phyloP scores from a whole-genome alignment of 1,140 invertebrate genomes.

The Panagrolaimus sp. region DNA sequence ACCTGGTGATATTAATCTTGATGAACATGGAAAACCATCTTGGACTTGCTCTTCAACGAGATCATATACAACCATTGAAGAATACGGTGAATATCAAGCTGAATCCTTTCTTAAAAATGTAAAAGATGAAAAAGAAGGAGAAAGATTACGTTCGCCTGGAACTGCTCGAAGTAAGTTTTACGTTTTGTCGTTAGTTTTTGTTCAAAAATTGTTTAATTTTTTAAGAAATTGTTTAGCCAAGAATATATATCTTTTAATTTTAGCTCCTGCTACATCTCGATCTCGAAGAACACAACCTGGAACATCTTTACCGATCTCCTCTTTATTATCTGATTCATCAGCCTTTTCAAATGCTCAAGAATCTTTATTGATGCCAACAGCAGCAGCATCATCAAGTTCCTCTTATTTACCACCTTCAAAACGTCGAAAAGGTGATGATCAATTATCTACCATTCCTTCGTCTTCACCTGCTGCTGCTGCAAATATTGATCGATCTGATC shows the following conservation, averaged over 20 bases:
- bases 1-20: conserved; percentile 75
- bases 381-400: neutral
- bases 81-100: conserved; percentile 94
- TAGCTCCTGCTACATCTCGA: neutral
- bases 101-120: conserved; percentile 93
- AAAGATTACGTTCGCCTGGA: conserved; percentile 43
- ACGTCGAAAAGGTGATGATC: neutral
- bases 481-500: neutral
- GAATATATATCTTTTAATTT: no score
- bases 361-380: no score
- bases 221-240: no score
- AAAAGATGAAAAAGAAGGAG: conserved; percentile 69
- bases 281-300: neutral
- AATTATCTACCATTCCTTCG: no score
- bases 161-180: conserved; percentile 17
- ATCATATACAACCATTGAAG: conserved; percentile 87
- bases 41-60: conserved; percentile 91
- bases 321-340: conserved; percentile 15
- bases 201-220: neutral
- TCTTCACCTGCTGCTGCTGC: no score
- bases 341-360: conserved; percentile 31
- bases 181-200: conserved; percentile 9
- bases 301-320: neutral
- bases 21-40: conserved; percentile 71
- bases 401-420: neutral